Base-by-base conservation (phyloP, 2,797 vertebrate species). In the Megalops cyprinoides region DNA sequence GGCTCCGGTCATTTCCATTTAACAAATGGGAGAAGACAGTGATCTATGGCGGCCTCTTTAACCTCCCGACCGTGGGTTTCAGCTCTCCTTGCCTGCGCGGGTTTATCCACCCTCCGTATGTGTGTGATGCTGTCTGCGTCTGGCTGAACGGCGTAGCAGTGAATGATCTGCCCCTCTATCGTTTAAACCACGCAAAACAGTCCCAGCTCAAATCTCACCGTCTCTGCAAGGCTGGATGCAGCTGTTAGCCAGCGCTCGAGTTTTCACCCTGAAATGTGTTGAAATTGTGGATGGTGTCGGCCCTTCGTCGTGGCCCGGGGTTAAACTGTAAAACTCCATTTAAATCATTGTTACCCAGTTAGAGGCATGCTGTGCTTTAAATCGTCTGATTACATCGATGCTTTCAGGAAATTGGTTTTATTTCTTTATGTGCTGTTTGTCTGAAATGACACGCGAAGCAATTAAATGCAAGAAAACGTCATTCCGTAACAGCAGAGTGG, bases 11-110 rank as follows among this genome's bases (percentile, higher is more conserved):
- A 18, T 76, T 76, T 60, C 6, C 74, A 67, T 62, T 60, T 28
- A 53, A 31, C 44, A 42, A 37, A 67, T 76, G 44, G 15, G 73
- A 76, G 28, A 44, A 62, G 42, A 71, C 79, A 74, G 55, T 62
- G 73, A 76, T 81, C 55, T 81, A 53, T 49, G 73, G 58, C 28
- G 37, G 46, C 18, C 58, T 31, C 12, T 76, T 74, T 62, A 55
- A 48, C 28, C 20, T 62, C 71, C 28, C 14, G 3, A 31, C 49
- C 7, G 28, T 31, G 46, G 79, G 71, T 37, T 42, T 44, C n/a
- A 69, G 37, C 15, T 28, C 14, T 2, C 58, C 12, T 67, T 15
- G 14, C 34, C 37, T 62, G 60, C 14, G 25, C 8, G 3, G 34
- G 8, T 12, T 31, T 62, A 34, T 12, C 60, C 20, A 23, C 10